Evolutionary conservation across 1,140 invertebrate genomes (phyloP), one percentile per base, ranked within the genome.

Genomic region (Maconellicoccus hirsutus): DNA sequence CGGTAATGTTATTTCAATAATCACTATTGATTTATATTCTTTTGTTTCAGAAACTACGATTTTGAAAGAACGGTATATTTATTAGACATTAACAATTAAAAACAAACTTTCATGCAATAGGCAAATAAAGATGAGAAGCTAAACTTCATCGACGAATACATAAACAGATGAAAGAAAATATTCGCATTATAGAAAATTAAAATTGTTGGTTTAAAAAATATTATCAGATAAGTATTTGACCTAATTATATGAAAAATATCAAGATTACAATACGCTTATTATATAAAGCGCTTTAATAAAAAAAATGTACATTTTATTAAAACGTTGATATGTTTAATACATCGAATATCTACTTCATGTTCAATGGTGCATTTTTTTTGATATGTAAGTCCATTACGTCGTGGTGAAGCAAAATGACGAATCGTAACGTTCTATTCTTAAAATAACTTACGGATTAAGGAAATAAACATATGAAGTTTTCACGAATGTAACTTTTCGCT

Each of bases 191-290:
- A 52, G 42, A 52, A 52, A 52, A 52, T 16, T 52, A 52, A 16
- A 52, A 19, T 52, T 52, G 42, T 19, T 52, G 3, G 42, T 8
- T 52, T 52, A 52, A 52, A 52, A 52, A 52, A 52, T 52, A 52
- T 52, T 52, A 52, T 52, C n/a, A 16, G n/a, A 16, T 33, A 33
- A 52, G n/a, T 52, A 52, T 52, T 52, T 52, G 42, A 52, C 42
- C 42, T 52, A 52, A 52, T 8, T 16, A 52, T 52, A 52, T 19
- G 42, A 52, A 52, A 52, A 52, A 52, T 52, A 52, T 52, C 42
- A 52, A 52, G 42, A 52, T 52, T 52, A 52, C 42, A 52, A 52
- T 52, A 52, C 42, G 42, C n/a, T 52, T 52, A 52, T 52, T 52
- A 52, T 16, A 52, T 52, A 52, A 19, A 52, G 42, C 42, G 42